Evolutionary conservation across 2,888 invertebrate species (phyloP).

Genomic region (Lasioglossum villosulum): DNA sequence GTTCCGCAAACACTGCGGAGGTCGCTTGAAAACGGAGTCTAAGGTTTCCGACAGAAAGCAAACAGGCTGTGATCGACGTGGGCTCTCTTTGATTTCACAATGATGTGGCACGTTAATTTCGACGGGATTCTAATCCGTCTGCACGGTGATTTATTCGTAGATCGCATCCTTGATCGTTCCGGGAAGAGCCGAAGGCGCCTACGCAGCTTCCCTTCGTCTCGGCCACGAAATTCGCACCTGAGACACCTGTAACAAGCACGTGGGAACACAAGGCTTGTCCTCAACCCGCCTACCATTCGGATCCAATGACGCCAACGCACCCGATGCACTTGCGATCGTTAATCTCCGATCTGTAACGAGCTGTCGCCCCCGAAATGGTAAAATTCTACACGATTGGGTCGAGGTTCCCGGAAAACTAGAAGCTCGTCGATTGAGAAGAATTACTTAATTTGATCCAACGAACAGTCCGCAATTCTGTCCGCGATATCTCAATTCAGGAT

Average conservation of each 20-base stretch:
- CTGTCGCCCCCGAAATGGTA: conserved; percentile 51
- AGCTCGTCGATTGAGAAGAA: conserved; percentile 10
- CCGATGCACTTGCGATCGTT: conserved; percentile 74
- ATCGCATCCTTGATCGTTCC: conserved; percentile 9
- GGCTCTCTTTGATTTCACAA: conserved; percentile 6
- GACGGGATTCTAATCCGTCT: background rate
- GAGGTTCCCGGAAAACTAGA: conserved; percentile 42
- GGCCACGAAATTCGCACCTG: background rate
- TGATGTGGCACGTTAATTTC: background rate
- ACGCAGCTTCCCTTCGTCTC: background rate
- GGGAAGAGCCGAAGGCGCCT: conserved; percentile 4
- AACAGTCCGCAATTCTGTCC: conserved; percentile 1
- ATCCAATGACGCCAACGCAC: conserved; percentile 74
- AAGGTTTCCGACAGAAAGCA: background rate
- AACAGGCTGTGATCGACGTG: conserved; percentile 4
- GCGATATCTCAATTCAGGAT: conserved; percentile 35
- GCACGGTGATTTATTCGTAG: conserved; percentile 4
- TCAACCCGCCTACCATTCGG: conserved; percentile 42
- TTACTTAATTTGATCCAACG: conserved; percentile 33
- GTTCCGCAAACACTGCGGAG: conserved; percentile 2
- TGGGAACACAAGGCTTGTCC: conserved; percentile 21
- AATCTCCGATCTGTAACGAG: conserved; percentile 72
- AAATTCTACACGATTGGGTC: conserved; percentile 30
- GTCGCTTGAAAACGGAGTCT: background rate
- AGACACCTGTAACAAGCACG: conserved; percentile 6